Evolutionary conservation across 2,797 vertebrate genomes (phyloP), one percentile per base, ranked within the genome.

Genomic region (Lepidocolaptes lacrymiger): DNA sequence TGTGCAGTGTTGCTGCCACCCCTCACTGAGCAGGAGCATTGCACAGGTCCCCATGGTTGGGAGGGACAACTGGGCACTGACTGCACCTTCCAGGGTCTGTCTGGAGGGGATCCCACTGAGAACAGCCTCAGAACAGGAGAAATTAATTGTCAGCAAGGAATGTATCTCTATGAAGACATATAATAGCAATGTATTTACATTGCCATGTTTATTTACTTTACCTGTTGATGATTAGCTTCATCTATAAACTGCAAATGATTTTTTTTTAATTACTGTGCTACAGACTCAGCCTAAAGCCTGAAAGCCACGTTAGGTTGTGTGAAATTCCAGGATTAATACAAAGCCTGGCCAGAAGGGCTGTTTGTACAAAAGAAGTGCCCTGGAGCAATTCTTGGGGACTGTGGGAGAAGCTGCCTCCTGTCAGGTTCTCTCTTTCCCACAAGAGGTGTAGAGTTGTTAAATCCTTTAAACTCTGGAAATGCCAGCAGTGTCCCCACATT

Each of bases 1-100:
- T 41, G 28, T 44, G 56, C 62, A 21, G 81, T 68, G 64, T 3
- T 96, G 86, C 86, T 95, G 91, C 88, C 85, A 89, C 59, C 75
- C 71, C 69, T 79, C 71, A 66, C 39, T 73, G 58, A 54, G 3
- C 37, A 3, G 16, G 59, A 66, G 67, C 23, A 82, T 59, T 87
- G 71, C 85, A 85, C 23, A 58, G 49, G 46, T 61, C 61, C n/a
- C 54, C 16, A 3, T n/a, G 2, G 8, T 79, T 71, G 55, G 75
- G 18, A 73, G 26, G 54, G 67, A 24, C 26, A 48, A 10, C 7
- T 17, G 14, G 32, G 27, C 3, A 3, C 26, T 79, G 27, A 4
- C 15, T 19, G 9, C 8, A 19, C 0, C 5, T 32, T 74, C 14
- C 12, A 36, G 46, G 44, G 28, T 32, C 1, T 26, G 43, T 36